Percentiles rank a stretch among this genome's conserved stretches.
These are phyloP conservation scores for Holothuria leucospilota DNA, from an alignment of 53 echinoderm and acorn worm species.

Conservation along the genomic window DNA sequence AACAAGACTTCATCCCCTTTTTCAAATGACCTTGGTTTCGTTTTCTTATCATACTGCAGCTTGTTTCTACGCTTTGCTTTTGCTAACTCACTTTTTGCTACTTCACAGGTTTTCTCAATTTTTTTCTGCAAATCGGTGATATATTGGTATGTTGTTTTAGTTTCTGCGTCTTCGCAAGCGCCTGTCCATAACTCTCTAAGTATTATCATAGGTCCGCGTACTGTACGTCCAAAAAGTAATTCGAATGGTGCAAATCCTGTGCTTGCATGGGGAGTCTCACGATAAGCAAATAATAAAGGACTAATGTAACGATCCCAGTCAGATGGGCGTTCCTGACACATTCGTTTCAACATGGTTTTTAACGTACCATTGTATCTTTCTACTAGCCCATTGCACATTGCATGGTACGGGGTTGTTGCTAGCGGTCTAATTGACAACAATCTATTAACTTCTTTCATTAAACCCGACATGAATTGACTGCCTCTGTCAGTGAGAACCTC, in stretches of 20 bases:
- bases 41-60: constrained; percentile 13
- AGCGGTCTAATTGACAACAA: constrained; percentile 47
- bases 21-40: neutral
- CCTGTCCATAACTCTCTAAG: constrained; percentile 60
- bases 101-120: constrained; percentile 51
- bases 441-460: no score
- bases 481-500: constrained; percentile 61
- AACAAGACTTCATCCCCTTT: no score
- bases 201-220: no score
- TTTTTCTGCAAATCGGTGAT: constrained; percentile 56
- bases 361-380: constrained; percentile 36
- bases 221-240: constrained; percentile 26
- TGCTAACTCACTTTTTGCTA: constrained; percentile 35
- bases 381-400: no score
- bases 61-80: neutral
- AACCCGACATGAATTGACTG: constrained; percentile 56
- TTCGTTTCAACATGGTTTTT: no score
- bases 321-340: no score
- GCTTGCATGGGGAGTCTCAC: constrained; percentile 12
- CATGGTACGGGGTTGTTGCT: constrained; percentile 16
- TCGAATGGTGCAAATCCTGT: no score
- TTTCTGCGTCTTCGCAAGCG: no score
- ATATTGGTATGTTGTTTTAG: constrained; percentile 69
- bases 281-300: neutral
- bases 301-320: no score